A percentile compares a stretch with the other conserved stretches of the same genome.
These are phyloP conservation scores for Tubulanus polymorphus DNA, from an alignment of 2,888 invertebrate species.

Conservation along the genomic window DNA sequence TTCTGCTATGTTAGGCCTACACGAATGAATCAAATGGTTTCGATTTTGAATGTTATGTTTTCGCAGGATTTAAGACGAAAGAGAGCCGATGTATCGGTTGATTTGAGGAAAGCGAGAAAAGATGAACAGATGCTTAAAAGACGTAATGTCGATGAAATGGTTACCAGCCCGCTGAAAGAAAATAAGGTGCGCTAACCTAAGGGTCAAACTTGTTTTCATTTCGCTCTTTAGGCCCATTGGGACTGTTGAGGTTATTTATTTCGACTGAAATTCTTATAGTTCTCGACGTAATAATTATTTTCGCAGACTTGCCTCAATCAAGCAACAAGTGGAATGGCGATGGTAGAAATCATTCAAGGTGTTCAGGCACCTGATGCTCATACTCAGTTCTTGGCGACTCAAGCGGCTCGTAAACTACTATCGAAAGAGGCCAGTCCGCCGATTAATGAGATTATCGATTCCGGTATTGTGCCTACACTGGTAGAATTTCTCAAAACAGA, in stretches of 20 bases:
- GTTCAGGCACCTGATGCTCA: conserved; percentile 66
- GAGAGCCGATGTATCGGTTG: conserved; percentile 82
- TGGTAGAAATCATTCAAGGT: conserved; percentile 68
- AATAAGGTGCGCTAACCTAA: conserved; percentile 33
- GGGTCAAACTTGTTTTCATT: too few relatives aligned
- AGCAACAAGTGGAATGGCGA: conserved; percentile 53
- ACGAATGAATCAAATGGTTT: too few relatives aligned
- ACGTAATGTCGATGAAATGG: conserved; percentile 68
- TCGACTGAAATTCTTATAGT: too few relatives aligned
- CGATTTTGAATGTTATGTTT: conserved; percentile 16
- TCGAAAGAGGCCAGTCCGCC: conserved; percentile 88
- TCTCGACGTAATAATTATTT: too few relatives aligned
- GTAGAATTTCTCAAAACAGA: conserved; percentile 69
- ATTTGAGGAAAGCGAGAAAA: conserved; percentile 86
- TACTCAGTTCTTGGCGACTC: conserved; percentile 68
- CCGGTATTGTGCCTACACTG: conserved; percentile 79
- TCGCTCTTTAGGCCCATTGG: too few relatives aligned
- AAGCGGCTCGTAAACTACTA: conserved; percentile 80
- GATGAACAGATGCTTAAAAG: conserved; percentile 91
- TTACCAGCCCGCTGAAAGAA: conserved; percentile 45
- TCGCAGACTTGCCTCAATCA: too few relatives aligned
- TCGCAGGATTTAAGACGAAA: conserved; percentile 80
- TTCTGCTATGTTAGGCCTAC: too few relatives aligned
- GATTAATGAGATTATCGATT: conserved; percentile 76
- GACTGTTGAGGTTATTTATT: too few relatives aligned